Conservation (phyloP, 2,797 vertebrate genomes). For the Brachymystax lenok region DNA sequence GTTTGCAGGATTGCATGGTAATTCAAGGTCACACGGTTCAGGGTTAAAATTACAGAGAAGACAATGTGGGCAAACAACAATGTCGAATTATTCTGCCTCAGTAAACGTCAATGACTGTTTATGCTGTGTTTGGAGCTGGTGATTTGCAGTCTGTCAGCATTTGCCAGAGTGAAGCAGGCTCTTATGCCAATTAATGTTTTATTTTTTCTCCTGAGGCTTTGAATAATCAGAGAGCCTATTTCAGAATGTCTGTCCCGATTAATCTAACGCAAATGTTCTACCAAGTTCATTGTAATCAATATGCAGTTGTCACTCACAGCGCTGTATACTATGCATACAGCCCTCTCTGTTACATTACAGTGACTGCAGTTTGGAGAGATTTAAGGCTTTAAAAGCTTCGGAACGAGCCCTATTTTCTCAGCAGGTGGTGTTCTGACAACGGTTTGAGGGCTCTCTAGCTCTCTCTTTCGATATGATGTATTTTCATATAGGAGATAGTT, state of each 20-base stretch:
- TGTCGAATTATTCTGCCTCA: not conserved
- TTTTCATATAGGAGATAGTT: too few species aligned
- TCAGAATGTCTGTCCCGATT: conserved; percentile 47
- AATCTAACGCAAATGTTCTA: conserved; percentile 58
- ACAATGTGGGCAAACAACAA: not conserved
- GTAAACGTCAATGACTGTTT: not conserved
- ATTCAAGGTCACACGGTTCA: not conserved
- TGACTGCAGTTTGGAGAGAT: conserved; percentile 37
- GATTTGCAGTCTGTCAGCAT: conserved; percentile 14
- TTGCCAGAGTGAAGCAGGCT: conserved; percentile 31
- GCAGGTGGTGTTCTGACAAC: conserved; percentile 7
- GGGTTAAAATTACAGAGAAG: not conserved
- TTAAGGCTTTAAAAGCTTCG: conserved; percentile 48
- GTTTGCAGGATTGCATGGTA: not conserved
- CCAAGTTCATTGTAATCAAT: conserved; percentile 50
- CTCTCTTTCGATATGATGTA: not conserved
- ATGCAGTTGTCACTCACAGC: conserved; percentile 46
- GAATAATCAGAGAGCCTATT: conserved; percentile 44
- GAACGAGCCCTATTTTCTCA: conserved; percentile 16
- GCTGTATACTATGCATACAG: not conserved
- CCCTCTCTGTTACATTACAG: conserved; percentile 30
- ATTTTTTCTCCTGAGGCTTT: conserved; percentile 50
- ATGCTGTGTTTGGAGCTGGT: conserved; percentile 8
- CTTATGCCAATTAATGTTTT: conserved; percentile 35
- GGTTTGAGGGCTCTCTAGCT: not conserved